These are phyloP conservation scores for Drosophila melanogaster DNA, from an alignment of 1,140 invertebrate species.

Conservation along the genomic window Release_6_plus_ISO1_MT NC_004354.4:17061001-17061500, in stretches of 20 bases:
- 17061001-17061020: no score
- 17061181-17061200: not conserved
- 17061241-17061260: constrained; percentile 11
- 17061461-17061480: not conserved
- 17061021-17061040: no score
- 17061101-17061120: not conserved
- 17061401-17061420: constrained; percentile 44
- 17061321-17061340: constrained; percentile 27
- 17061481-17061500: not conserved
- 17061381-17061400: constrained; percentile 65
- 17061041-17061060: not conserved
- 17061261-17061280: constrained; percentile 46
- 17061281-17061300: constrained; percentile 34
- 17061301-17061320: constrained; percentile 33
- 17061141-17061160: constrained; percentile 7
- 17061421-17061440: constrained; percentile 16
- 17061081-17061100: not conserved
- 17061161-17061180: constrained; percentile 13
- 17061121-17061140: not conserved
- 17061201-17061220: constrained; percentile 5
- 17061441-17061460: not conserved
- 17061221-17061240: constrained; percentile 29
- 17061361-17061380: constrained; percentile 74
- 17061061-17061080: no score
- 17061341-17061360: constrained; percentile 37